Evolutionary conservation across 2,113 vertebrate species (phyloP), one percentile per base, ranked within the genome.

Genomic region (Phyllopteryx taeniolatus): DNA sequence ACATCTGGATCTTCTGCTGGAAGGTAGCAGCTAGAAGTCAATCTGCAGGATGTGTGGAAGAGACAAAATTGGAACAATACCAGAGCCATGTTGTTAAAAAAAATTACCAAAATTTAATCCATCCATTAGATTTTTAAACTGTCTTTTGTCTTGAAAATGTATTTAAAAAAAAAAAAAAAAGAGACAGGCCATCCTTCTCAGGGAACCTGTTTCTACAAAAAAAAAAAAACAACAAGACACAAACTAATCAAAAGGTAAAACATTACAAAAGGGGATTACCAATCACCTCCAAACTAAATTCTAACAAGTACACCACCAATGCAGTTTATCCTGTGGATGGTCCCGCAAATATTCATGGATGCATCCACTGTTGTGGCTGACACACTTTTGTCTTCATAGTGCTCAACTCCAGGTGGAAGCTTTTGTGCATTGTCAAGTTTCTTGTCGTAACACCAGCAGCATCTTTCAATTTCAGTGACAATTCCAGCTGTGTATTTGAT

Each of bases 71-170:
- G 31, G 15, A 33, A 33, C 13, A 61, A 19, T 61, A 7, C 59
- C 27, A 60, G 31, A 35, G 19, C 15, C 49, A 51, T 13, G 13
- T 13, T 4, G 7, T 64, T 42, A 42, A 33, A 59, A 59, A 65
- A 65, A 65, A 27, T 65, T 27, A 46, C 12, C 63, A 65, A 60
- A 31, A 13, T 46, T 65, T 46, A 13, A 65, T 65, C 46, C 46
- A 43, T 8, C 43, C 63, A 46, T 44, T 44, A 46, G n/a, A 14
- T 46, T 46, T 61, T 14, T 27, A 65, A 14, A 13, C n/a, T 14
- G n/a, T 46, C 42, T 15, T 61, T 35, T 44, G n/a, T 46, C 42
- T 65, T 43, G 9, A 42, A 35, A 27, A 27, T 27, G 27, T 27
- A 27, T 27, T 27, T 1, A 27, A 27, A 27, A 27, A 27, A 27